phyloP scores from a whole-genome alignment of 2,888 invertebrate species.

The Volucella zonaria region DNA sequence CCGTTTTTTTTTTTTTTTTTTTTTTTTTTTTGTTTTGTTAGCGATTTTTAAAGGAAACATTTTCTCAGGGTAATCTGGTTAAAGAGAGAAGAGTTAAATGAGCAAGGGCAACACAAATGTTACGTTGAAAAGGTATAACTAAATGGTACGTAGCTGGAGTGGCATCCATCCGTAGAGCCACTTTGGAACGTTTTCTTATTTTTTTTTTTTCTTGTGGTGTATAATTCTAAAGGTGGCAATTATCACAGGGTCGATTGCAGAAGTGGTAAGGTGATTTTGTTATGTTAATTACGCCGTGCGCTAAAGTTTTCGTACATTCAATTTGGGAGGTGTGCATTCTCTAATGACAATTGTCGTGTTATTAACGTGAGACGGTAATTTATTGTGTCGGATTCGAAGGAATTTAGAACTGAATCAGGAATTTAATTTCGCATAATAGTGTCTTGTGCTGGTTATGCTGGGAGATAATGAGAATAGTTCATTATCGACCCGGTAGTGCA shows the following conservation, averaged over 20 bases:
- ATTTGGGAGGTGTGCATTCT: too few relatives aligned
- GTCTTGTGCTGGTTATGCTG: too few relatives aligned
- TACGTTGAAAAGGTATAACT: constrained; percentile 14
- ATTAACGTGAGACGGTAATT: too few relatives aligned
- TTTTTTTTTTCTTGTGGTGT: neutral
- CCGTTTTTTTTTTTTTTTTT: constrained; percentile 6
- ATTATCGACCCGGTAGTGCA: too few relatives aligned
- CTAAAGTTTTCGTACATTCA: too few relatives aligned
- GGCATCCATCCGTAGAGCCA: constrained; percentile 7
- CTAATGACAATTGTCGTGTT: too few relatives aligned
- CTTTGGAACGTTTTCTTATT: constrained; percentile 7
- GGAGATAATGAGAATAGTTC: too few relatives aligned
- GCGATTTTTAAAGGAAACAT: neutral
- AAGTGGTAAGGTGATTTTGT: constrained; percentile 65
- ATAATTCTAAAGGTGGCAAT: constrained; percentile 59
- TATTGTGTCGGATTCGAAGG: too few relatives aligned
- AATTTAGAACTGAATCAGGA: too few relatives aligned
- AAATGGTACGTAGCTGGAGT: constrained; percentile 9
- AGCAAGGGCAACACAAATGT: neutral
- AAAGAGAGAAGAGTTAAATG: constrained; percentile 2
- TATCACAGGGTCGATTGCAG: constrained; percentile 60
- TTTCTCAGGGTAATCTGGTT: constrained; percentile 32
- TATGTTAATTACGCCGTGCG: constrained; percentile 56
- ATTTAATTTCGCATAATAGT: too few relatives aligned
- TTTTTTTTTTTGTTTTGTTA: constrained; percentile 1